Evolutionary conservation across 2,888 invertebrate genomes (phyloP), one percentile per base, ranked within the genome.

Genomic region (Masnerella sp.): DNA sequence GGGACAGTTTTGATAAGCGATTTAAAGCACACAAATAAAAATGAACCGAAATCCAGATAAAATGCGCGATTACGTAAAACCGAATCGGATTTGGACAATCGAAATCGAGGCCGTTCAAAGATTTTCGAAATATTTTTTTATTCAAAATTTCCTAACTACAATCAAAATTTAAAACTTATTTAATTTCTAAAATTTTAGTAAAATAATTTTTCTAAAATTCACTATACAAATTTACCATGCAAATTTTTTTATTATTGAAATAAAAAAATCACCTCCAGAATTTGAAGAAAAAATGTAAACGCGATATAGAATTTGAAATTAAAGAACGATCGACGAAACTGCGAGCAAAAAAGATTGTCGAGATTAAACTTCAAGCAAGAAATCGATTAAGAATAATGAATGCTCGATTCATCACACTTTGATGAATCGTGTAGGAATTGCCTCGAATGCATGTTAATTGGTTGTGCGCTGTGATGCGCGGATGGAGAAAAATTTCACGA

Each of bases 351-450:
- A 28, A 65, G 65, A 65, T 65, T 28, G 25, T 32, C 14, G 22
- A 54, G 45, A 62, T 38, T 43, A 18, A 14, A 47, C 42, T 36
- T 8, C 51, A 36, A 36, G 64, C 71, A 47, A 64, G 64, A 61
- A 61, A 70, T 68, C 74, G 69, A 74, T 77, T 74, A 77, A 65
- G 76, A 70, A 71, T 75, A 75, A 77, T 75, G 77, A 56, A 47
- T 30, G 54, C 52, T 14, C 45, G 49, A 67, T 67, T 75, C 74
- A 77, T 77, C 77, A 56, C 45, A 54, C 32, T 59, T 73, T 75
- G 77, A 75, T 73, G 64, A 77, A 73, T 77, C 72, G 77, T 30
- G 45, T 36, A 12, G 51, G 67, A 52, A 47, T 56, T 36, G 42
- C 56, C 36, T 32, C 76, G 71, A 74, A 69, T 65, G 69, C 38